Evolutionary conservation across 2,888 invertebrate species (phyloP), one percentile per base, ranked within the genome.

Genomic region (Dorcus parallelipipedus): DNA sequence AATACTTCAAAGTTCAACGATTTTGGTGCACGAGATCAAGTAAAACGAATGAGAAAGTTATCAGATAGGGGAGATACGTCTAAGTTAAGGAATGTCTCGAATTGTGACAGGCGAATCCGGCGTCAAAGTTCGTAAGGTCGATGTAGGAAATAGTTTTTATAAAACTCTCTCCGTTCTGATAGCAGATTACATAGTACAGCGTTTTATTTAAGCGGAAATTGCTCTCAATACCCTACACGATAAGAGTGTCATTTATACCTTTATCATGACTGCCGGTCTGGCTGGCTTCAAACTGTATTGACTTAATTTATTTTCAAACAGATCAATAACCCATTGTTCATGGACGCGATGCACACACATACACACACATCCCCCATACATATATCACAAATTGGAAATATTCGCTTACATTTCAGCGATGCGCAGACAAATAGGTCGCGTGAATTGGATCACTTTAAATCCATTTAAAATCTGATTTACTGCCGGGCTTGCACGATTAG

Each of bases 131-230:
- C 54, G 38, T 39, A 20, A 47, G 49, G 48, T 45, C 45, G 42
- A 53, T 42, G 49, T 33, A 9, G 14, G 42, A 43, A 51, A 55
- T 40, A 10, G 45, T 23, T 45, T 45, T 45, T 45, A 20, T 45
- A 9, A 45, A 10, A 45, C 45, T 20, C 45, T 10, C 9, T 17
- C 45, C 23, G 17, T 23, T 23, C 20, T 20, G 23, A 45, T 23
- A 9, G 54, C 51, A 50, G 55, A 55, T 59, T 55, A 55, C 59
- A 59, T 20, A 42, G 58, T 51, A 43, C 51, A 49, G 47, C 56
- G 55, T 59, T 56, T 56, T 56, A 56, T 59, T 50, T 55, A 39
- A 56, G 9, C 55, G 59, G 59, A 59, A 59, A 59, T 59, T 56
- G 59, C 56, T 41, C 33, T 49, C 56, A 56, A 59, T 59, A 49